phyloP scores from a whole-genome alignment of 1,140 invertebrate species.

The Lepeophtheirus salmonis region DNA sequence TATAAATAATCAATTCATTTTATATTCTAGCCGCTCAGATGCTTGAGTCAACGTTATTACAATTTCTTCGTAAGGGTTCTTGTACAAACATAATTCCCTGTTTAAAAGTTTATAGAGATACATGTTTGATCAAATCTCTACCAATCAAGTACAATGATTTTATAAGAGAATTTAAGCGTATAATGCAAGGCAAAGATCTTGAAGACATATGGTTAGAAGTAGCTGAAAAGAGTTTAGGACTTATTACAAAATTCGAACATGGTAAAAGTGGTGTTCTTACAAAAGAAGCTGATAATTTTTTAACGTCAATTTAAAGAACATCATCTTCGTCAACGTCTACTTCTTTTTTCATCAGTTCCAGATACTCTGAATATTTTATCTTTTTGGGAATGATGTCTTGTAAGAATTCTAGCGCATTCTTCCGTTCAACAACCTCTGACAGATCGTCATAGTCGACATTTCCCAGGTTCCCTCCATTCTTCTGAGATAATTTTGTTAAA shows the following conservation, averaged over 20 bases:
- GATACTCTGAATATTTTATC: slow-evolving; percentile 16
- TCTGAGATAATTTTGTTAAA: slow-evolving; percentile 12
- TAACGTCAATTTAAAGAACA: not conserved
- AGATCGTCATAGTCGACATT: slow-evolving; percentile 7
- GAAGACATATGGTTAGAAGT: not conserved
- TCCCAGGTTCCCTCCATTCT: slow-evolving; percentile 3
- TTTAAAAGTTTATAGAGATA: slow-evolving; percentile 1
- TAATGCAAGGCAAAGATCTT: not conserved
- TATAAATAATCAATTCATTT: not conserved
- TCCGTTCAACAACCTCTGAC: slow-evolving; percentile 6
- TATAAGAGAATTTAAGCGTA: slow-evolving; percentile 3
- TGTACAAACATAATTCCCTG: too few species aligned
- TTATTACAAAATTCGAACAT: not conserved
- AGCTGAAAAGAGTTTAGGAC: not conserved
- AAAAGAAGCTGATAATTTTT: not conserved
- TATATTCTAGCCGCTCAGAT: not conserved
- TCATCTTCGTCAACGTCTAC: not conserved
- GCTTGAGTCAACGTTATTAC: not conserved
- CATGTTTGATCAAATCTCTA: not conserved
- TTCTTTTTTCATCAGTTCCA: slow-evolving; percentile 16
- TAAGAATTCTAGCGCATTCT: slow-evolving; percentile 13
- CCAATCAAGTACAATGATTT: slow-evolving; percentile 5
- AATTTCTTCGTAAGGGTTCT: not conserved
- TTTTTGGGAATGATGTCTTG: slow-evolving; percentile 19
- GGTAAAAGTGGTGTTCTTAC: not conserved